Evolutionary conservation across 2,888 invertebrate genomes (phyloP).

Genomic region (Malacosoma neustria): DNA sequence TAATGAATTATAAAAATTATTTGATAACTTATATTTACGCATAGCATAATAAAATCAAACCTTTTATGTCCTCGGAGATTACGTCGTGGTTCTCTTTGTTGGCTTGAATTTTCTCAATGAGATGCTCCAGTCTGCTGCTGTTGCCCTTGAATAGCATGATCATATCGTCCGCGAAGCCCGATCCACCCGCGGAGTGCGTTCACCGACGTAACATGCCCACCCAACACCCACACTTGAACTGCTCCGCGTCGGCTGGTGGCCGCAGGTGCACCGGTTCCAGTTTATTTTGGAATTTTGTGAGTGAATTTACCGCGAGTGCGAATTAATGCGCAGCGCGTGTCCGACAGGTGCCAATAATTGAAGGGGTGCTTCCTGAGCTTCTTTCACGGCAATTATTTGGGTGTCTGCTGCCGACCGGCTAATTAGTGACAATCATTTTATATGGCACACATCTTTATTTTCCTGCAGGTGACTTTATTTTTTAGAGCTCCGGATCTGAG

Average conservation of each 20-base stretch:
- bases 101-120: slow-evolving; percentile 91
- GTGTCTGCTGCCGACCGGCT: slow-evolving; percentile 45
- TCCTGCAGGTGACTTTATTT: slow-evolving; percentile 31
- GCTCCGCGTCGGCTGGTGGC: slow-evolving; percentile 25
- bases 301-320: slow-evolving; percentile 54
- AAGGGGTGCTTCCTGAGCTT: slow-evolving; percentile 49
- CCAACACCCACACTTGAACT: slow-evolving; percentile 19
- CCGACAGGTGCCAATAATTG: slow-evolving; percentile 67
- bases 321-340: slow-evolving; percentile 62
- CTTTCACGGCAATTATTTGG: slow-evolving; percentile 68
- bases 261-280: slow-evolving; percentile 69
- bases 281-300: slow-evolving; percentile 60
- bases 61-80: slow-evolving; percentile 67
- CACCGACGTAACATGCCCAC: slow-evolving; percentile 6
- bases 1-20: too few species aligned
- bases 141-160: slow-evolving; percentile 91
- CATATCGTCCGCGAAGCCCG: slow-evolving; percentile 36
- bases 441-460: slow-evolving; percentile 44
- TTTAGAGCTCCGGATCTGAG: slow-evolving; percentile 11
- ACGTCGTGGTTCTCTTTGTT: slow-evolving; percentile 83
- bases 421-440: slow-evolving; percentile 42
- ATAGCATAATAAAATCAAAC: too few species aligned
- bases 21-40: too few species aligned
- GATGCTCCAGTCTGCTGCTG: slow-evolving; percentile 87
- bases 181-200: not conserved